These are phyloP conservation scores for Limnephilus marmoratus DNA, from an alignment of 2,888 invertebrate genomes.

Conservation along the genomic window DNA sequence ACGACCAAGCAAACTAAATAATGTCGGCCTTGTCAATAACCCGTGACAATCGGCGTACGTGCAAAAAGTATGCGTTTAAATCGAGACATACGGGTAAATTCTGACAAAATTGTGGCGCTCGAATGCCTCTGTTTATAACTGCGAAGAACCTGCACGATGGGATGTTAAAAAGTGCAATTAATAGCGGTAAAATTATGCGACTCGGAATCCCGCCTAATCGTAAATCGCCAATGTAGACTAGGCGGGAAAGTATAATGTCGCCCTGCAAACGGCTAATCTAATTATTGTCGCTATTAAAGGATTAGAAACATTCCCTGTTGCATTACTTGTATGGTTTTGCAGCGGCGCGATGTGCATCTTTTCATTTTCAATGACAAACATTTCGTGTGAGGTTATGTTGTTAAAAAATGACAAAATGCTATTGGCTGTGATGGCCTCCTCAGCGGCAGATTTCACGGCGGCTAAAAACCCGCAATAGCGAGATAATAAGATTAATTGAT, in stretches of 20 bases:
- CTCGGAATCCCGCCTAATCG: slow-evolving; percentile 34
- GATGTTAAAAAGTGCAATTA: slow-evolving; percentile 2
- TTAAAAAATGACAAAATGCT: slow-evolving; percentile 61
- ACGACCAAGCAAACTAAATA: background rate
- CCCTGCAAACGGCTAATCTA: slow-evolving; percentile 36
- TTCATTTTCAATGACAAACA: slow-evolving; percentile 60
- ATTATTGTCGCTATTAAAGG: slow-evolving; percentile 51
- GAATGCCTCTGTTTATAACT: background rate
- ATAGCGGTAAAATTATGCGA: slow-evolving; percentile 22
- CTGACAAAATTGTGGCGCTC: background rate
- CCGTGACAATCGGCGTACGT: background rate
- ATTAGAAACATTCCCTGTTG: slow-evolving; percentile 12
- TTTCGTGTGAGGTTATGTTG: slow-evolving; percentile 60
- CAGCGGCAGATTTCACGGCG: slow-evolving; percentile 52
- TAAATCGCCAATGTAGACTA: background rate
- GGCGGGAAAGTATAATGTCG: background rate
- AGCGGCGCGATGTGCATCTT: slow-evolving; percentile 40
- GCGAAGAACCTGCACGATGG: background rate
- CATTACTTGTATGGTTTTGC: slow-evolving; percentile 60
- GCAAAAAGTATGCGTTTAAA: background rate
- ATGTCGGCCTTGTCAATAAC: background rate
- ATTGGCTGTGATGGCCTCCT: slow-evolving; percentile 55
- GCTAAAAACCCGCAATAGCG: slow-evolving; percentile 16
- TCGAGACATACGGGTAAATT: background rate
- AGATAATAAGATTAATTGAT: slow-evolving; percentile 15